phyloP scores from a whole-genome alignment of 2,113 vertebrate species.

The Prionailurus viverrinus region DNA sequence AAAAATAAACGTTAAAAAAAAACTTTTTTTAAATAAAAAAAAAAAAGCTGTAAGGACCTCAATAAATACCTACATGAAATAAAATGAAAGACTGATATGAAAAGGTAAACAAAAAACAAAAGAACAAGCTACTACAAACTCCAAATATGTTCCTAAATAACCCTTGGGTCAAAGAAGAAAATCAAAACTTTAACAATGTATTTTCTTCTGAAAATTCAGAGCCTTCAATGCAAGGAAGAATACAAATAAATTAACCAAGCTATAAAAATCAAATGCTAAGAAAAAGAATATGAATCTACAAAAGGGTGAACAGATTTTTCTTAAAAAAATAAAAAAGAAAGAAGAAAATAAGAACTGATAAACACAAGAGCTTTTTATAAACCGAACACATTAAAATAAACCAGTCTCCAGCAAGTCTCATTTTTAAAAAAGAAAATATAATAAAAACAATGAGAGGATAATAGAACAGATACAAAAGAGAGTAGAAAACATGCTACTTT shows the following conservation, averaged over 20 bases:
- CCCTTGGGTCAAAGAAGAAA: not conserved
- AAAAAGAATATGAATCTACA: not conserved
- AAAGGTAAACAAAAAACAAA: not conserved
- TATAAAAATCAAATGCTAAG: not conserved
- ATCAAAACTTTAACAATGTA: not conserved
- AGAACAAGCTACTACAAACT: not conserved
- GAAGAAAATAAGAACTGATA: not conserved
- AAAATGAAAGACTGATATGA: not conserved
- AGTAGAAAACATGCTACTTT: not conserved
- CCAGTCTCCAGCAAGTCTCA: not conserved
- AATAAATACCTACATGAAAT: not conserved
- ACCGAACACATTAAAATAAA: not conserved
- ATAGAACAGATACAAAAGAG: not conserved
- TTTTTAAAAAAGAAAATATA: not conserved
- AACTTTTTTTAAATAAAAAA: not conserved
- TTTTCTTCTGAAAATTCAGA: not conserved
- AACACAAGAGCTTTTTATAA: not conserved
- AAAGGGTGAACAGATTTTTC: not conserved
- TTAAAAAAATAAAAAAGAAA: not conserved
- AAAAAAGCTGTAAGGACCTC: not conserved
- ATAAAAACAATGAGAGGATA: not conserved
- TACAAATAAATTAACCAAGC: not conserved
- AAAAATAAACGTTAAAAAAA: too few relatives aligned
- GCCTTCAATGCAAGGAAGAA: not conserved
- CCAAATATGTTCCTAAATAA: not conserved